Percentiles rank a stretch among this genome's conserved stretches.
Conservation (phyloP, 1,140 invertebrate genomes). For the Ephestia elutella region DNA sequence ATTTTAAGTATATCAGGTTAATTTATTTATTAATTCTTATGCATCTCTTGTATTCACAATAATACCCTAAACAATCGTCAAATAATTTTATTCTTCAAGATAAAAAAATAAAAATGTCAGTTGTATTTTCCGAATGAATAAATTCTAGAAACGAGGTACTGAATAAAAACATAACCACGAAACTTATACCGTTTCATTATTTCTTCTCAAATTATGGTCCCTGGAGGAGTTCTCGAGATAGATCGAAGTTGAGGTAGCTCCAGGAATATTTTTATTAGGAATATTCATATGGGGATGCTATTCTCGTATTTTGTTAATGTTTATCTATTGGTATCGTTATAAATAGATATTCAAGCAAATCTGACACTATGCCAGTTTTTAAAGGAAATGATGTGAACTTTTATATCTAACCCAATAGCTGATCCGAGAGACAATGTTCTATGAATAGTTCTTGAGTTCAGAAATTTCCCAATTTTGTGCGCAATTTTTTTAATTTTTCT, state of each 20-base stretch:
- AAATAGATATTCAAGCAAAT: too few relatives aligned
- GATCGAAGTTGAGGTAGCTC: slow-evolving; percentile 31
- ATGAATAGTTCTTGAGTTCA: too few relatives aligned
- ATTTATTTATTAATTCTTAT: too few relatives aligned
- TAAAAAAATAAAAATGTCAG: not conserved
- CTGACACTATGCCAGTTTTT: too few relatives aligned
- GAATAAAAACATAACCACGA: slow-evolving; percentile 40
- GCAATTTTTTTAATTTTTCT: too few relatives aligned
- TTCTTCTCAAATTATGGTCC: slow-evolving; percentile 41
- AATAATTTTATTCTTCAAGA: not conserved
- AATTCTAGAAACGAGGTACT: slow-evolving; percentile 15
- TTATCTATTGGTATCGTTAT: not conserved
- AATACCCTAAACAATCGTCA: too few relatives aligned
- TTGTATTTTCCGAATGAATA: not conserved
- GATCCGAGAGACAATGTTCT: too few relatives aligned
- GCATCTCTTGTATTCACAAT: too few relatives aligned
- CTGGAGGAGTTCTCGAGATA: slow-evolving; percentile 28
- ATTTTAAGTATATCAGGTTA: too few relatives aligned
- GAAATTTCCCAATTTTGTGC: too few relatives aligned
- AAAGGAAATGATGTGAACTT: too few relatives aligned
- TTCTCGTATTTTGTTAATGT: not conserved
- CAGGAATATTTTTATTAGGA: slow-evolving; percentile 41
- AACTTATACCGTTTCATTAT: slow-evolving; percentile 50
- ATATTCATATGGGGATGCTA: not conserved
- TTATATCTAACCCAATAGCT: too few relatives aligned